phyloP scores from a whole-genome alignment of 2,113 vertebrate genomes.

The Brachyistius frenatus region DNA sequence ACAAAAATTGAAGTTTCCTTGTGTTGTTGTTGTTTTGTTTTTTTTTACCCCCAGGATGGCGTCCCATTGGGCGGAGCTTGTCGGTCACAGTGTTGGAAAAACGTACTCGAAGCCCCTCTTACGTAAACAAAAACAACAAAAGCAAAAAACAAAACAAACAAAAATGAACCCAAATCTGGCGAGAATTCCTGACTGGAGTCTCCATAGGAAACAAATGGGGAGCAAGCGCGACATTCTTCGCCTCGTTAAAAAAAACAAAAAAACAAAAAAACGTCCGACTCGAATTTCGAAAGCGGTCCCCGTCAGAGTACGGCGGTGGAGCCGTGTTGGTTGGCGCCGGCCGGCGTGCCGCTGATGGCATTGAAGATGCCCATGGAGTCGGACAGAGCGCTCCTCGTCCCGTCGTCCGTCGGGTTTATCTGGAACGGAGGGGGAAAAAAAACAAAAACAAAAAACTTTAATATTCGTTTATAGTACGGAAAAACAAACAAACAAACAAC shows the following conservation, averaged over 20 bases:
- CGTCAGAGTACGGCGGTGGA: constrained; percentile 88
- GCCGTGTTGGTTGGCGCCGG: constrained; percentile 88
- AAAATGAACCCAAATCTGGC: constrained; percentile 9
- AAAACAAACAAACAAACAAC: no score
- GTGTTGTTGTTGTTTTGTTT: no score
- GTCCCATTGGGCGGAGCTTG: constrained; percentile 4
- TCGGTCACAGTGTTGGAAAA: constrained; percentile 13
- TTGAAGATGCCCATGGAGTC: constrained; percentile 96
- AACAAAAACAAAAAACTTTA: no score
- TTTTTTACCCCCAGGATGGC: constrained; percentile 5
- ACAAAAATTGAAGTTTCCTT: constrained; percentile 20
- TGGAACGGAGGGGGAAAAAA: no score
- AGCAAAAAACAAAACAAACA: constrained; percentile 32
- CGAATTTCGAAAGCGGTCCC: no score
- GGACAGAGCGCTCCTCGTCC: constrained; percentile 86
- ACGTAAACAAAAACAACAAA: no score
- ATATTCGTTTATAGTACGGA: no score
- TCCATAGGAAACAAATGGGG: constrained; percentile 81
- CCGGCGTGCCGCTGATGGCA: constrained; percentile 95
- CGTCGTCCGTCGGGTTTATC: constrained; percentile 90
- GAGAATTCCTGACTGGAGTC: constrained; percentile 39
- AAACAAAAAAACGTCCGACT: no score
- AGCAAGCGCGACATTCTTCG: no score
- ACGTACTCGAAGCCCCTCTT: no score
- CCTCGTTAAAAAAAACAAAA: no score